Evolutionary conservation across 2,797 vertebrate species (phyloP).

Genomic region (Pempheris klunzingeri): DNA sequence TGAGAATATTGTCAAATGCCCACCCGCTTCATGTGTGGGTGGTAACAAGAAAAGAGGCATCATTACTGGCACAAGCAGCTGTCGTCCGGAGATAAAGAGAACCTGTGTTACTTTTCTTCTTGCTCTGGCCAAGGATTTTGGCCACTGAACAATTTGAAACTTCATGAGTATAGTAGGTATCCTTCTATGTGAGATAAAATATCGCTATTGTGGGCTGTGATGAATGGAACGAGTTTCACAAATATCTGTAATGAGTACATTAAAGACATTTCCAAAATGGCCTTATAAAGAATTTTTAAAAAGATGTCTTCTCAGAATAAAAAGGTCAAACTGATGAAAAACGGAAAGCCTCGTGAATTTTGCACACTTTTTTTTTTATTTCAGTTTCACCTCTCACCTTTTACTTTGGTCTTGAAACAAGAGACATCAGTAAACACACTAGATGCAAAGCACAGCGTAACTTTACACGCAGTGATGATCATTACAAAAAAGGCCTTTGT

Average conservation of each 20-base stretch:
- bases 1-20: constrained; percentile 65
- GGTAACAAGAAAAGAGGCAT: constrained; percentile 57
- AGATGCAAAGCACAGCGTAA: constrained; percentile 35
- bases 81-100: constrained; percentile 42
- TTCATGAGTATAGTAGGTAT: constrained; percentile 60
- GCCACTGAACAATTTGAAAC: constrained; percentile 69
- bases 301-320: constrained; percentile 84
- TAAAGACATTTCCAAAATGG: constrained; percentile 84
- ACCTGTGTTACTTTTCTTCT: constrained; percentile 61
- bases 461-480: constrained; percentile 15
- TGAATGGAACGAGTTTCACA: constrained; percentile 79
- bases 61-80: constrained; percentile 67
- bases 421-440: constrained; percentile 40
- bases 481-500: constrained; percentile 47
- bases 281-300: constrained; percentile 86
- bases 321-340: constrained; percentile 78
- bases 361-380: constrained; percentile 27
- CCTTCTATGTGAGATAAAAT: constrained; percentile 74
- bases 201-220: constrained; percentile 74
- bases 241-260: constrained; percentile 78
- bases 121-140: constrained; percentile 47
- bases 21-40: constrained; percentile 56
- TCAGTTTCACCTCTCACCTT: constrained; percentile 18
- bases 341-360: constrained; percentile 29
- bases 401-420: constrained; percentile 45